Percentiles rank a stretch among this genome's conserved stretches.
Conservation (phyloP, 2,113 vertebrate species). For the Zapus hudsonius region DNA sequence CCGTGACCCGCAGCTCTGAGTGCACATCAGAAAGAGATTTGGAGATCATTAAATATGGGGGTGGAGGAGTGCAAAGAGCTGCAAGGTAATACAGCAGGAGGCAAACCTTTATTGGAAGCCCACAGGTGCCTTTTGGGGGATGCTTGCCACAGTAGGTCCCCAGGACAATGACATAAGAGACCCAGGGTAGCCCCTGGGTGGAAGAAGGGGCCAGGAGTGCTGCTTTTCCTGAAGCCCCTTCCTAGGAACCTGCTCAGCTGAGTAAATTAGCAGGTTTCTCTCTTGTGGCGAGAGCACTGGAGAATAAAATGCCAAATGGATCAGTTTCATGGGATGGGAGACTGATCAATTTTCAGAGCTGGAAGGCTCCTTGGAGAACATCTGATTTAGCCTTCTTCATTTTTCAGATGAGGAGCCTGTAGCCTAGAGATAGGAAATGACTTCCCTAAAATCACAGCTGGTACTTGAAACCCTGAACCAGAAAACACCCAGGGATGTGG, state of each 20-base stretch:
- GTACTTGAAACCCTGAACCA: constrained; percentile 43
- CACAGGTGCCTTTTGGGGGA: not conserved
- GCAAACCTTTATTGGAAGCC: not conserved
- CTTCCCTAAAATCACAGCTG: constrained; percentile 56
- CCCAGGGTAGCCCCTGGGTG: no score
- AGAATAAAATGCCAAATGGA: constrained; percentile 70
- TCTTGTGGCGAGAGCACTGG: constrained; percentile 17
- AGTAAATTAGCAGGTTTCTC: constrained; percentile 68
- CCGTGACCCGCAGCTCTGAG: constrained; percentile 44
- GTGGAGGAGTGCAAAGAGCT: not conserved
- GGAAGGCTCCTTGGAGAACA: constrained; percentile 50
- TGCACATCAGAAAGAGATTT: not conserved
- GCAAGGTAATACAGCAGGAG: not conserved
- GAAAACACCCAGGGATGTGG: constrained; percentile 16
- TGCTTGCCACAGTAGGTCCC: not conserved
- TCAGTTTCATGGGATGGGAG: constrained; percentile 50
- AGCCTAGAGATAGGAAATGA: constrained; percentile 57
- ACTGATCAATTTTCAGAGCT: constrained; percentile 65
- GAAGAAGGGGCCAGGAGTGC: not conserved
- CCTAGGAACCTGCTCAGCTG: constrained; percentile 1
- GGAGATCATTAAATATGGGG: constrained; percentile 59
- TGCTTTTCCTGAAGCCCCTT: not conserved
- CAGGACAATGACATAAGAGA: not conserved
- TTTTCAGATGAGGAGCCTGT: constrained; percentile 65
- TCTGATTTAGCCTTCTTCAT: constrained; percentile 22